Evolutionary conservation across 2,113 vertebrate species (phyloP).

Genomic region (Eubucco bourcierii): DNA sequence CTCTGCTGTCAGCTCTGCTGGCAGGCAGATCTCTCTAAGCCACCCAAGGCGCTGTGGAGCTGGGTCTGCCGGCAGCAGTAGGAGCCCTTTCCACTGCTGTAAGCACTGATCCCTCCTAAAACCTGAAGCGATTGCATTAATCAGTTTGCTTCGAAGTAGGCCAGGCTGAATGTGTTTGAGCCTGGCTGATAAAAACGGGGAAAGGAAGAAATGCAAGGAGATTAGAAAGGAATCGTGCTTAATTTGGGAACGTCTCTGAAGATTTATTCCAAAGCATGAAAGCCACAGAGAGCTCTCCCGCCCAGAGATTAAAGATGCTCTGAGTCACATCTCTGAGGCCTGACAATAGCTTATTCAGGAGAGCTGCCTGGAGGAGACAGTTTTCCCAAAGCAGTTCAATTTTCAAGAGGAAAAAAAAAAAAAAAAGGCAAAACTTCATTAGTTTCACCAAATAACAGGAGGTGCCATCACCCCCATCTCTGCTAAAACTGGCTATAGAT

Average conservation of each 20-base stretch:
- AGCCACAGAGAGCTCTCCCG: slow-evolving; percentile 31
- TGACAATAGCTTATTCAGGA: slow-evolving; percentile 63
- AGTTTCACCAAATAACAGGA: slow-evolving; percentile 9
- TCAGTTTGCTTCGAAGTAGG: slow-evolving; percentile 63
- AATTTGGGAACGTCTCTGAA: slow-evolving; percentile 67
- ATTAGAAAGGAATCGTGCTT: slow-evolving; percentile 67
- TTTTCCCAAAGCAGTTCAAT: slow-evolving; percentile 48
- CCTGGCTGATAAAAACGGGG: slow-evolving; percentile 48
- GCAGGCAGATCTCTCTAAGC: background rate
- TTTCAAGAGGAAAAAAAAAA: slow-evolving; percentile 1
- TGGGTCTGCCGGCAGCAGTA: background rate
- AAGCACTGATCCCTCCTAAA: slow-evolving; percentile 56
- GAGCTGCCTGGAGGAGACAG: slow-evolving; percentile 43
- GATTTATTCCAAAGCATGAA: slow-evolving; percentile 63
- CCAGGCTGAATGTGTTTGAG: slow-evolving; percentile 55
- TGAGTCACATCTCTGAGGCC: slow-evolving; percentile 60
- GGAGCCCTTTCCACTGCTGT: background rate
- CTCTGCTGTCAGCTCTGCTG: slow-evolving; percentile 32
- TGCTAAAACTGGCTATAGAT: background rate
- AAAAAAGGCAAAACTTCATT: background rate
- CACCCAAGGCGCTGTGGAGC: background rate
- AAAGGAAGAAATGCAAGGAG: slow-evolving; percentile 64
- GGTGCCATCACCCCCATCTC: background rate
- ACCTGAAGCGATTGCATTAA: slow-evolving; percentile 51
- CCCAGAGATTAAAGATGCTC: slow-evolving; percentile 66